Conservation (phyloP, 2,113 vertebrate species). For the Panurus biarmicus region DNA sequence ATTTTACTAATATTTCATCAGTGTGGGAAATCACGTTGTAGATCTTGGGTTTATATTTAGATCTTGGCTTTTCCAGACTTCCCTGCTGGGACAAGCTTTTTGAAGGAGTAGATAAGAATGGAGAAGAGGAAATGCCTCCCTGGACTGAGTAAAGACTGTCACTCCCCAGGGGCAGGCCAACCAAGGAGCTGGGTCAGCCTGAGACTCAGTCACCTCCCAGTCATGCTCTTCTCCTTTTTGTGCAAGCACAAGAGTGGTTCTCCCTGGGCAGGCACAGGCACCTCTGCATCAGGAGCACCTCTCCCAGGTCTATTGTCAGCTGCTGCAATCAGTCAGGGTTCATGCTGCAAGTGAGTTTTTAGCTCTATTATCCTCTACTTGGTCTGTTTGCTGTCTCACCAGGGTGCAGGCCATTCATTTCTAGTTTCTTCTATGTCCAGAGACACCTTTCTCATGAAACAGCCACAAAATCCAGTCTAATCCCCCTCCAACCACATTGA, state of each 20-base stretch:
- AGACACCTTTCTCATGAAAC: not conserved
- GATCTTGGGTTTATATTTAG: not conserved
- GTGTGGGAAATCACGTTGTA: not conserved
- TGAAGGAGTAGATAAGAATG: not conserved
- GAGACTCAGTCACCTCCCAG: not conserved
- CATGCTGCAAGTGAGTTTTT: not conserved
- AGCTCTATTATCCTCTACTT: not conserved
- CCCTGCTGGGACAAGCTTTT: not conserved
- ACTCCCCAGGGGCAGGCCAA: rapidly evolving
- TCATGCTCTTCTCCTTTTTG: not conserved
- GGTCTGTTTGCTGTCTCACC: not conserved
- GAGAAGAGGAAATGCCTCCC: not conserved
- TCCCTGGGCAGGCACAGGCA: rapidly evolving
- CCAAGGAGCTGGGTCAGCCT: not conserved
- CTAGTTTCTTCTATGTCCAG: not conserved
- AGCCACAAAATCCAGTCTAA: not conserved
- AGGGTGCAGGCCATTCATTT: not conserved
- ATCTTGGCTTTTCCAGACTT: not conserved
- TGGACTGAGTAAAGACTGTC: not conserved
- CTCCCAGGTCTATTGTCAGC: not conserved
- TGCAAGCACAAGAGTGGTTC: not conserved
- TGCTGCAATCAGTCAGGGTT: not conserved
- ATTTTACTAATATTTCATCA: not conserved
- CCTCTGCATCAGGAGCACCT: not conserved
- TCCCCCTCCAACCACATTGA: rapidly evolving